phyloP scores from a whole-genome alignment of 2,888 invertebrate genomes.

The Trichogramma dendrolimi region DNA sequence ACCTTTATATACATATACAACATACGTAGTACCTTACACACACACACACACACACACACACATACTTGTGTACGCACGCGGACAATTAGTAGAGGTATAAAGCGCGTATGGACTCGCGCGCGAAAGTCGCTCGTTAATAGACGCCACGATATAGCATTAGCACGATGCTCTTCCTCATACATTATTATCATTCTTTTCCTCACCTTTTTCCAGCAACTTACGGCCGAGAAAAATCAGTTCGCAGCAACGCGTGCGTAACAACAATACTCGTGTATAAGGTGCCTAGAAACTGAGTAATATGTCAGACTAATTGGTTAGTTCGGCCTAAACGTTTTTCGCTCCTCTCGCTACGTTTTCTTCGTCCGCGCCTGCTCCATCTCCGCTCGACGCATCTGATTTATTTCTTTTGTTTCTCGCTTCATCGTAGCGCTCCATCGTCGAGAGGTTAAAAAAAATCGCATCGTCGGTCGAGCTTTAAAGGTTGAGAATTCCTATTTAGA shows the following conservation, averaged over 20 bases:
- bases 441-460: constrained; percentile 12
- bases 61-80: too few species aligned
- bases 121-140: constrained; percentile 40
- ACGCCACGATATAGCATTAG: background rate
- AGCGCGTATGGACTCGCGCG: constrained; percentile 2
- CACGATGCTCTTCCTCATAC: too few species aligned
- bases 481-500: too few species aligned
- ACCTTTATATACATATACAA: too few species aligned
- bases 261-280: too few species aligned
- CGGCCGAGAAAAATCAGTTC: background rate
- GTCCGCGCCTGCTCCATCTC: background rate
- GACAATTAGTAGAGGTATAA: constrained; percentile 36
- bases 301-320: constrained; percentile 20
- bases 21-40: too few species aligned
- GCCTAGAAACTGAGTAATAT: background rate
- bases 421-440: constrained; percentile 30
- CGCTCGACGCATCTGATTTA: background rate
- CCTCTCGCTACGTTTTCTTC: background rate
- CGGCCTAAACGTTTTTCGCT: constrained; percentile 6
- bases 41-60: too few species aligned
- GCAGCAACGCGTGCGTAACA: too few species aligned
- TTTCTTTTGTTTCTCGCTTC: background rate
- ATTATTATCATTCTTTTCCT: constrained; percentile 15
- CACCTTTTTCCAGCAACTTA: constrained; percentile 1
- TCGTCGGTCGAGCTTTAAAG: too few species aligned